Percentiles rank a stretch among this genome's conserved stretches.
These are phyloP conservation scores for Pomacea canaliculata DNA, from an alignment of 2,888 invertebrate genomes.

Conservation along the genomic window DNA sequence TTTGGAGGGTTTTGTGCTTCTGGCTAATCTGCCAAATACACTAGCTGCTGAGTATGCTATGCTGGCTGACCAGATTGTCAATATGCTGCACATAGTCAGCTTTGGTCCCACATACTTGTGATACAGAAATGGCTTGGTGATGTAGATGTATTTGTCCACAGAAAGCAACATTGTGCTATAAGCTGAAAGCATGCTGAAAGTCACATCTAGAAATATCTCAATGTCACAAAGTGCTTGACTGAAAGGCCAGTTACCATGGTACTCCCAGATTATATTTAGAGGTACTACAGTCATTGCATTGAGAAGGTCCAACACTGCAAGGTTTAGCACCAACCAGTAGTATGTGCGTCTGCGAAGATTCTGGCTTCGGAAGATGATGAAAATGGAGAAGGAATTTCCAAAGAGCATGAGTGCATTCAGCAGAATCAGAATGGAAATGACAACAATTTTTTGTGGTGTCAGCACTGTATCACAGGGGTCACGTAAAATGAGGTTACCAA, in stretches of 20 bases:
- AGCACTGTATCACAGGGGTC: conserved; percentile 38
- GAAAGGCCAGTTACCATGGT: conserved; percentile 43
- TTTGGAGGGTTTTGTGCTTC: conserved; percentile 33
- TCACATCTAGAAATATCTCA: conserved; percentile 41
- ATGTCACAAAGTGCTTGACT: conserved; percentile 37
- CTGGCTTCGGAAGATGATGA: conserved; percentile 39
- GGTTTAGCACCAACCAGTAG: conserved; percentile 49
- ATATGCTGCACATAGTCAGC: conserved; percentile 32
- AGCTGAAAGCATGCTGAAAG: conserved; percentile 44
- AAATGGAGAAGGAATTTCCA: conserved; percentile 44
- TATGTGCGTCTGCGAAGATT: conserved; percentile 37
- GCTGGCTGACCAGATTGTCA: conserved; percentile 39
- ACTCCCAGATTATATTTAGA: conserved; percentile 47
- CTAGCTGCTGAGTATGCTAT: conserved; percentile 37
- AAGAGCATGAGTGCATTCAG: conserved; percentile 43
- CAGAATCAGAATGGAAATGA: conserved; percentile 37
- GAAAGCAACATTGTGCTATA: conserved; percentile 48
- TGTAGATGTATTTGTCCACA: conserved; percentile 46
- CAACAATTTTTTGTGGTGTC: conserved; percentile 31
- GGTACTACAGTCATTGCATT: conserved; percentile 45
- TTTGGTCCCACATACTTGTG: conserved; percentile 37
- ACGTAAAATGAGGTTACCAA: conserved; percentile 15
- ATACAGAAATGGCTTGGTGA: conserved; percentile 45
- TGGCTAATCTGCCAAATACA: conserved; percentile 40
- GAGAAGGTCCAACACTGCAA: conserved; percentile 43